Evolutionary conservation across 2,113 vertebrate genomes (phyloP), one percentile per base, ranked within the genome.

Genomic region (Aspidoscelis tigris): DNA sequence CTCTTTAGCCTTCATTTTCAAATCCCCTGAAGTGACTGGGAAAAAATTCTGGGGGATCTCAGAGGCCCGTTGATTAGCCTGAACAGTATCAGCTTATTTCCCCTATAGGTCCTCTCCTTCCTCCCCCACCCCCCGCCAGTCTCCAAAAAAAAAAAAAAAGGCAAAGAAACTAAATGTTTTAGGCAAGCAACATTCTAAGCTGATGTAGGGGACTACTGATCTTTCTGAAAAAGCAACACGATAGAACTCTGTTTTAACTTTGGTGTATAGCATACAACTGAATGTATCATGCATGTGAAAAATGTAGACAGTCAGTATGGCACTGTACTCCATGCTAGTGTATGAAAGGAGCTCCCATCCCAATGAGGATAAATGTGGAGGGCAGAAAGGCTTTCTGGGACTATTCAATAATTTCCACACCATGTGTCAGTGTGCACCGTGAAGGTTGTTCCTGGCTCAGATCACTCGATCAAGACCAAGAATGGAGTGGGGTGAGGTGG

Each of bases 1-100:
- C 83, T 80, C 21, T 73, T 74, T 80, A 58, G 69, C 55, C 58
- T 84, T 64, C 41, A 41, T 20, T 61, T 78, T 43, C 41, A 78
- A 64, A 84, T 58, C 41, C 11, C 69, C 76, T 85, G 58, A 78
- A 84, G 61, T 85, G n/a, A 75, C 58, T 82, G 81, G 72, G 81
- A 66, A 66, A 66, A 75, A 33, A n/a, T 33, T 11, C 1, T 16
- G 50, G 58, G 44, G 66, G 43, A 74, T 72, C 58, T 66, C 58
- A 74, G 43, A 22, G 69, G 33, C 39, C 43, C 33, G 79, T 85
- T 85, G 81, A 78, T 79, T 58, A 53, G 43, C n/a, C 44, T 80
- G 43, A 26, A 75, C 58, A 12, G 26, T 65, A 75, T 80, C 69
- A 74, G 70, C 69, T 73, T 53, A 41, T 73, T 72, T 41, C 50